A percentile compares a stretch with the other conserved stretches of the same genome.
Evolutionary conservation across 2,113 vertebrate genomes (phyloP).

Genomic region (Equus przewalskii): DNA sequence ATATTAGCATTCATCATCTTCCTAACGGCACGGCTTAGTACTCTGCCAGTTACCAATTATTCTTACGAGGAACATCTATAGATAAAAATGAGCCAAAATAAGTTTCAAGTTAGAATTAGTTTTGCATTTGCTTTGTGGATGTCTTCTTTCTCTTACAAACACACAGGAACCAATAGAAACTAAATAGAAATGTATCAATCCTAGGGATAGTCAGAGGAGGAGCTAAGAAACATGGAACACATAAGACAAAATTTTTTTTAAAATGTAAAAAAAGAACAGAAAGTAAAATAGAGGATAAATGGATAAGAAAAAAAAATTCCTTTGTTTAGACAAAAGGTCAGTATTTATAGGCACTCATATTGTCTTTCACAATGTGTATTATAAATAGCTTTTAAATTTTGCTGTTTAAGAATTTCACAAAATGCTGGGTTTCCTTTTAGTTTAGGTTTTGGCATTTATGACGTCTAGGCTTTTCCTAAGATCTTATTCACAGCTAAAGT

Average conservation of each 20-base stretch:
- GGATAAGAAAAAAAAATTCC: background rate
- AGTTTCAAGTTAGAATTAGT: background rate
- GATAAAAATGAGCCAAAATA: background rate
- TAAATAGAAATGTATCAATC: background rate
- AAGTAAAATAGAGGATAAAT: background rate
- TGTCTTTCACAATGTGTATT: background rate
- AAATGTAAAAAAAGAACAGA: background rate
- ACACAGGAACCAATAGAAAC: background rate
- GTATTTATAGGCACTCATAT: background rate
- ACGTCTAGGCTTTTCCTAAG: background rate
- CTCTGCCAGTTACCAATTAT: background rate
- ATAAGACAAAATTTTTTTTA: background rate
- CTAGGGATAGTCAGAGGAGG: background rate
- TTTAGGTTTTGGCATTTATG: background rate
- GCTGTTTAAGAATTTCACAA: background rate
- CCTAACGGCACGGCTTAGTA: background rate
- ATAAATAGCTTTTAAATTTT: background rate
- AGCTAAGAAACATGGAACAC: background rate
- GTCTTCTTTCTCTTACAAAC: background rate
- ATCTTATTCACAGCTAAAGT: background rate
- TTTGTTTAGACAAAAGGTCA: background rate
- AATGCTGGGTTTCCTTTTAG: background rate
- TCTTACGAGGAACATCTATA: background rate
- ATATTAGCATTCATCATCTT: background rate
- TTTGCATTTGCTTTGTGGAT: background rate